Percentiles rank a stretch among this genome's conserved stretches.
Conservation (phyloP, 1,140 invertebrate genomes). For the Drosophila sechellia region DNA sequence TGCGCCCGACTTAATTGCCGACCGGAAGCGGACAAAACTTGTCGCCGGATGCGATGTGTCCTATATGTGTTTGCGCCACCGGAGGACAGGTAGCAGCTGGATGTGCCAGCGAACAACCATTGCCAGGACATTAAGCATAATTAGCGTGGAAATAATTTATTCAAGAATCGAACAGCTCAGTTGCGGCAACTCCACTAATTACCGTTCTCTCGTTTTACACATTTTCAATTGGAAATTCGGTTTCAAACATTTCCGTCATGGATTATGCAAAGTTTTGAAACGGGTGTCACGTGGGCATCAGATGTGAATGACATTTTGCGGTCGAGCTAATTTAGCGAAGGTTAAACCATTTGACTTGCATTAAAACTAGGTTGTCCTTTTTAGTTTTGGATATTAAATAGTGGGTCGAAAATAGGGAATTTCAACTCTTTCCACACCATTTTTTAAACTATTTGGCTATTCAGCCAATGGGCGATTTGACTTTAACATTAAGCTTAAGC, state of each 20-base stretch:
- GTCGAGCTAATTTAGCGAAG: conserved; percentile 8
- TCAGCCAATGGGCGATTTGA: conserved; percentile 56
- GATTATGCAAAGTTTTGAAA: conserved; percentile 21
- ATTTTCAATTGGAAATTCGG: conserved; percentile 23
- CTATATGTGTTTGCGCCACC: conserved; percentile 23
- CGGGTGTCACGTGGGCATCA: conserved; percentile 17
- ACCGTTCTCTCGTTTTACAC: conserved; percentile 18
- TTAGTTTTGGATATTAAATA: not conserved
- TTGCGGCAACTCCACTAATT: conserved; percentile 31
- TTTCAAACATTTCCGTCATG: conserved; percentile 16
- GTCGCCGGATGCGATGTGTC: conserved; percentile 41
- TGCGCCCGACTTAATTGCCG: conserved; percentile 57
- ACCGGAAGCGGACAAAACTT: conserved; percentile 39
- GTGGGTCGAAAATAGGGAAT: too few species aligned
- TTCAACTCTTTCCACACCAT: not conserved
- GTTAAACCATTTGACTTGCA: conserved; percentile 15
- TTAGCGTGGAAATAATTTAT: conserved; percentile 46
- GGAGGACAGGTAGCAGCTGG: conserved; percentile 30
- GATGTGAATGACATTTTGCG: conserved; percentile 23
- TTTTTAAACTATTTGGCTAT: not conserved
- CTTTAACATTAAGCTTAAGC: conserved; percentile 68
- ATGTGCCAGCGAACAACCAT: conserved; percentile 11
- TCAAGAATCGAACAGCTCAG: conserved; percentile 42
- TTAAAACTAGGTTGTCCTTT: conserved; percentile 4
- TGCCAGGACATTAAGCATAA: conserved; percentile 27